Conservation (phyloP, 2,113 vertebrate species). For the Theristicus caerulescens region DNA sequence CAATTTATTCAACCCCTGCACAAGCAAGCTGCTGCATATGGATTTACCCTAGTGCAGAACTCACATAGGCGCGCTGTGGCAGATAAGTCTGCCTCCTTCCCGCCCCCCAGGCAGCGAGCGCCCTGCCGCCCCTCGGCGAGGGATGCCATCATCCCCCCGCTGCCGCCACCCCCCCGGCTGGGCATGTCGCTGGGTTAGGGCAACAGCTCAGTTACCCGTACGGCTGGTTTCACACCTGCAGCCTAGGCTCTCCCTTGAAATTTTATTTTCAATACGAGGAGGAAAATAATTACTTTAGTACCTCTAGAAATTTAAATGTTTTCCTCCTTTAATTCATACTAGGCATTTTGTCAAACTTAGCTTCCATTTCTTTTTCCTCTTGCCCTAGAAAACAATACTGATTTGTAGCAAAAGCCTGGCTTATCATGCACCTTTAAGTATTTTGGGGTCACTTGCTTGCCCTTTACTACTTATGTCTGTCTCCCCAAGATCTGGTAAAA, state of each 20-base stretch:
- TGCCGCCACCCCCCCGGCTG: fast-evolving
- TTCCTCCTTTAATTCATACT: neutral
- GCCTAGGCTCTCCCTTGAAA: neutral
- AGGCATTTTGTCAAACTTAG: neutral
- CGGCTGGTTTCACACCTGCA: neutral
- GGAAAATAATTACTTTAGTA: neutral
- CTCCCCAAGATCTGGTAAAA: neutral
- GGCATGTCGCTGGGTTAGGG: fast-evolving
- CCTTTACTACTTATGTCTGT: neutral
- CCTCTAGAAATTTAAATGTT: neutral
- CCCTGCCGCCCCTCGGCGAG: neutral
- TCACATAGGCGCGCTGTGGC: fast-evolving
- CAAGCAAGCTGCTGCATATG: neutral
- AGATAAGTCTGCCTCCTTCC: neutral
- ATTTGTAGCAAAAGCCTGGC: neutral
- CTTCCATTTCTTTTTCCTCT: neutral
- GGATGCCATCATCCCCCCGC: fast-evolving
- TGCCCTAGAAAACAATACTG: neutral
- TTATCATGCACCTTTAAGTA: neutral
- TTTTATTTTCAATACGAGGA: neutral
- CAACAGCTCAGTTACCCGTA: neutral
- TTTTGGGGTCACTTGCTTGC: neutral
- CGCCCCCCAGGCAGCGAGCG: fast-evolving
- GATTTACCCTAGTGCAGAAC: neutral
- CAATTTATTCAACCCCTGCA: neutral